Conservation (phyloP, 2,888 invertebrate species). For the Teleiodes luculella region DNA sequence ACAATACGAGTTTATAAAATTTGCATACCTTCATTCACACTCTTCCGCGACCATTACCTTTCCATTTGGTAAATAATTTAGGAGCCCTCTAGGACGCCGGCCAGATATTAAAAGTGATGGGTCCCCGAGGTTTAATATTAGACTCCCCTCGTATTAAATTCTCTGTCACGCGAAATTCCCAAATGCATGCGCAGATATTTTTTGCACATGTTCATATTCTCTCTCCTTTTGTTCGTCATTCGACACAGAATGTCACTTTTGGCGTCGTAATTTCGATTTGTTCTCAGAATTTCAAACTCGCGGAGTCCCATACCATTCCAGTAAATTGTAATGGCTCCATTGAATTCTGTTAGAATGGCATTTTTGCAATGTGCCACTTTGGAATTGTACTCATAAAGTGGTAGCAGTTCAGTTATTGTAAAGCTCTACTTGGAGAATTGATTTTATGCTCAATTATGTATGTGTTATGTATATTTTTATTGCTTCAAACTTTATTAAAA, state of each 20-base stretch:
- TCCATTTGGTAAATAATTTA: conserved; percentile 79
- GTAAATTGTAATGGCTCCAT: conserved; percentile 26
- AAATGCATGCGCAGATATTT: conserved; percentile 76
- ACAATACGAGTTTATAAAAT: conserved; percentile 73
- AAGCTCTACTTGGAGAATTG: background rate
- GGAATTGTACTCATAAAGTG: background rate
- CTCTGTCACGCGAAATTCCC: conserved; percentile 78
- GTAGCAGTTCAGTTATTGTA: background rate
- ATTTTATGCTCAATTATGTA: background rate
- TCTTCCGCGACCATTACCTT: conserved; percentile 76
- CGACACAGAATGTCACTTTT: conserved; percentile 73
- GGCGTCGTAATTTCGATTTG: conserved; percentile 50
- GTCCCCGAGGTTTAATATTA: conserved; percentile 77
- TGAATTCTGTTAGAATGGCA: conserved; percentile 26
- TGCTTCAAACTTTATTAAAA: no score
- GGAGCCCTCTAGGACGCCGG: conserved; percentile 72
- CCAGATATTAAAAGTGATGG: conserved; percentile 79
- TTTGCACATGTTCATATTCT: conserved; percentile 78
- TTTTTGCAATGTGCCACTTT: conserved; percentile 16
- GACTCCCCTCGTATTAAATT: conserved; percentile 78
- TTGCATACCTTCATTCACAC: conserved; percentile 76
- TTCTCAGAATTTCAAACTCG: conserved; percentile 41
- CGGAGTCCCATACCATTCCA: conserved; percentile 15
- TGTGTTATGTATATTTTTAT: no score
- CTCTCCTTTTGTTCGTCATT: conserved; percentile 65